Evolutionary conservation across 1,140 invertebrate genomes (phyloP), one percentile per base, ranked within the genome.

Genomic region (Micrasema longulum): DNA sequence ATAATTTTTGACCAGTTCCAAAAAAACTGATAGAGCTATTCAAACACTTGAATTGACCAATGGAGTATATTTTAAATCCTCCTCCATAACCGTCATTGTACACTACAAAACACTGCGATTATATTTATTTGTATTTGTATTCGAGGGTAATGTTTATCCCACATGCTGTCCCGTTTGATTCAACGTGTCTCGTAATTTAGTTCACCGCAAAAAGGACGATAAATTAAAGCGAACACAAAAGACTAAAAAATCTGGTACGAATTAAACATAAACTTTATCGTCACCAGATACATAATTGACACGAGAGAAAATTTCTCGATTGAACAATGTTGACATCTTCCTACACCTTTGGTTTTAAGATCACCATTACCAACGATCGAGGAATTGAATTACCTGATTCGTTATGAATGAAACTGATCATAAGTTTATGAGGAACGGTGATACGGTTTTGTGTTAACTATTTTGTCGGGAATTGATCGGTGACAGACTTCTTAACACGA

Each of bases 221-320:
- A 64, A 64, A 64, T 64, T 45, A 64, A 45, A 38, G 0, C n/a
- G 14, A 14, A 20, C 60, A 64, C 60, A 64, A 64, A 57, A 47
- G 60, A 26, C 43, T 20, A 14, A 64, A 64, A 64, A 31, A 12
- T 7, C 22, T 47, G 60, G 31, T 64, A 22, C n/a, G 41, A 47
- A 64, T 64, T 64, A 64, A 64, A 26, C 41, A 47, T 64, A 47
- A 45, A 64, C 43, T 64, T 64, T 64, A 64, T 64, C 60, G 60
- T 16, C 22, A 18, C 41, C 20, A 47, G 60, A 64, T 64, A 26
- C 60, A 23, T 31, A 31, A 64, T 18, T 64, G 60, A 64, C 60
- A 47, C 11, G 16, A 10, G 45, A 45, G 43, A 64, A 64, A 64
- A 31, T 18, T 18, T 47, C 18, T 41, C 55, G 36, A 60, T 60